Evolutionary conservation across 2,113 vertebrate genomes (phyloP).

Genomic region (Osmerus eperlanus): DNA sequence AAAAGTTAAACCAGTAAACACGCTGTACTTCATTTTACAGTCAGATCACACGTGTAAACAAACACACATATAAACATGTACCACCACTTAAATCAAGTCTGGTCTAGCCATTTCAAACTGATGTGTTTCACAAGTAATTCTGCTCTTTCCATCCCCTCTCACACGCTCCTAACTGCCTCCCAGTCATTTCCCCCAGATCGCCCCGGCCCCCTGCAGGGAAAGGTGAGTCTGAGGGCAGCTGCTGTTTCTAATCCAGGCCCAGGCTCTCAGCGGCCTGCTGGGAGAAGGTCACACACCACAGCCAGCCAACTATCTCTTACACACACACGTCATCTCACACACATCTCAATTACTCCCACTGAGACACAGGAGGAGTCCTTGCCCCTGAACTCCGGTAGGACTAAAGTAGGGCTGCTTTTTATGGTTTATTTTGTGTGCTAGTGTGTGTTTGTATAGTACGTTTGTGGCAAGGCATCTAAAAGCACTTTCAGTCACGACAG

Average conservation of each 20-base stretch:
- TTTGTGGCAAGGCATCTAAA: too few relatives aligned
- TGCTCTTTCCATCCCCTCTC: constrained; percentile 17
- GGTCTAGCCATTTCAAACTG: neutral
- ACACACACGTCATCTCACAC: constrained; percentile 43
- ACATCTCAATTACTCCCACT: constrained; percentile 34
- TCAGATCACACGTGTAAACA: neutral
- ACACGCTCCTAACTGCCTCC: constrained; percentile 27
- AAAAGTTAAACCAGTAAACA: neutral
- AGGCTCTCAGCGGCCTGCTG: constrained; percentile 45
- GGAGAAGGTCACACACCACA: constrained; percentile 31
- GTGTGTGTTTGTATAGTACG: too few relatives aligned
- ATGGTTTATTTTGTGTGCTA: too few relatives aligned
- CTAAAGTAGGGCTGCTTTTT: constrained; percentile 5
- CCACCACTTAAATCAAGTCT: neutral
- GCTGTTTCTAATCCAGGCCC: constrained; percentile 42
- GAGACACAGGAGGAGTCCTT: constrained; percentile 4
- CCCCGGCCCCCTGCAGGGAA: constrained; percentile 23
- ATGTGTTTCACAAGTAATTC: neutral
- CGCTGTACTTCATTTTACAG: neutral
- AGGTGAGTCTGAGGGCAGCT: constrained; percentile 49
- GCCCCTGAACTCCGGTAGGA: neutral
- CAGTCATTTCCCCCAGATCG: constrained; percentile 27
- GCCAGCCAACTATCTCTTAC: constrained; percentile 35
- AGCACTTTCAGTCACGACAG: neutral
- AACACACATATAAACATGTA: neutral